These are phyloP conservation scores for Bombus superbus DNA, from an alignment of 1,140 invertebrate genomes.

Conservation along the genomic window DNA sequence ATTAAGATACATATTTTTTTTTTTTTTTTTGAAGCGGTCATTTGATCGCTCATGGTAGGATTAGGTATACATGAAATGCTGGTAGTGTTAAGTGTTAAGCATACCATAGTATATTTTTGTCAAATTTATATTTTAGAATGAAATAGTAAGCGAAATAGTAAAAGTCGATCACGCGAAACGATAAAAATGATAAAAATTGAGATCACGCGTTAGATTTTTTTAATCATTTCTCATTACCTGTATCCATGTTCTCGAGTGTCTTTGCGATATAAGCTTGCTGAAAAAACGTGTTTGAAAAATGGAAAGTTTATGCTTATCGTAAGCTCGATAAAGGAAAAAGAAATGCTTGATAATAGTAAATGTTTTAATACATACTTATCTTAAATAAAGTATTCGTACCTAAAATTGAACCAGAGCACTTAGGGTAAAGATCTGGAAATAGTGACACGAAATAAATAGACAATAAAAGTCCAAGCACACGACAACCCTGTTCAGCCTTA, in stretches of 20 bases:
- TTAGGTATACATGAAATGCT: no score
- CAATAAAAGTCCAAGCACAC: constrained; percentile 35
- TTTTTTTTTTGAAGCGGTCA: no score
- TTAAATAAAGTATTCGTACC: constrained; percentile 33
- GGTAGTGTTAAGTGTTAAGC: no score
- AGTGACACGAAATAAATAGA: constrained; percentile 21
- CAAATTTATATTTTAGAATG: no score
- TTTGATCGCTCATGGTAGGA: no score
- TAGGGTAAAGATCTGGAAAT: background rate
- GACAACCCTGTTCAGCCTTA: constrained; percentile 38
- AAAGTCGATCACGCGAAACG: no score
- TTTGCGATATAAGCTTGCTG: background rate
- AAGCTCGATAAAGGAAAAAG: background rate
- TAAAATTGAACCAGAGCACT: constrained; percentile 4
- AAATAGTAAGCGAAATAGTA: no score
- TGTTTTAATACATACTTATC: constrained; percentile 39
- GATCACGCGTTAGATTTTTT: no score
- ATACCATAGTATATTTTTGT: no score
- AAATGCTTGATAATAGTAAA: constrained; percentile 17
- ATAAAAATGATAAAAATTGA: no score
- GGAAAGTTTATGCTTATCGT: background rate
- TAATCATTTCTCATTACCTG: background rate
- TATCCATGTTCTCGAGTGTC: background rate
- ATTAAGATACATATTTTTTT: no score
- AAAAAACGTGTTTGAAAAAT: background rate